phyloP scores from a whole-genome alignment of 2,113 vertebrate species.

The Dunckerocampus dactyliophorus region DNA sequence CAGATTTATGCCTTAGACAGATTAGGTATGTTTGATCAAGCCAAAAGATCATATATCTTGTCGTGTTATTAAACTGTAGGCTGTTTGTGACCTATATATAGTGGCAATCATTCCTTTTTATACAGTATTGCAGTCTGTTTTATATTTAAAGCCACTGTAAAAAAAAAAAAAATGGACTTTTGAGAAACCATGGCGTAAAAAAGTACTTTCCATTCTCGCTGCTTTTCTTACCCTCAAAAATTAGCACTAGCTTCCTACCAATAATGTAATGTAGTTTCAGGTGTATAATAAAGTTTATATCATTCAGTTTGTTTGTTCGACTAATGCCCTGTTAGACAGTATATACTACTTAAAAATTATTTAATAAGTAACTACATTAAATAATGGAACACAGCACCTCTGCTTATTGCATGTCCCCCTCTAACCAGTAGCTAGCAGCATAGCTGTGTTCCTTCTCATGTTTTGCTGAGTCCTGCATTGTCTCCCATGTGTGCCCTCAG shows the following conservation, averaged over 20 bases:
- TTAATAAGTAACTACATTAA: too few relatives aligned
- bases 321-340: too few relatives aligned
- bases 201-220: background rate
- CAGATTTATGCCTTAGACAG: constrained; percentile 21
- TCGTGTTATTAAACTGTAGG: background rate
- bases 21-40: constrained; percentile 20
- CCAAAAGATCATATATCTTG: background rate
- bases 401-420: constrained; percentile 19
- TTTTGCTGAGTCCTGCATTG: constrained; percentile 48
- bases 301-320: background rate
- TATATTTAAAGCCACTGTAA: too few relatives aligned
- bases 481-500: constrained; percentile 68
- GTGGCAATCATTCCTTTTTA: too few relatives aligned
- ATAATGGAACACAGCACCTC: constrained; percentile 14
- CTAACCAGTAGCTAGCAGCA: constrained; percentile 8
- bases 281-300: background rate
- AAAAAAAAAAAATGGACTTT: too few relatives aligned
- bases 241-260: background rate
- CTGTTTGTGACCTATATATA: background rate
- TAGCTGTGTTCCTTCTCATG: constrained; percentile 17
- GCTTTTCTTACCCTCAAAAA: background rate
- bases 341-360: too few relatives aligned
- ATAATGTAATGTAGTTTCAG: background rate
- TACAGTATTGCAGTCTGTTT: too few relatives aligned
- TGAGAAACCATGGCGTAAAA: constrained; percentile 11